Evolutionary conservation across 2,797 vertebrate species (phyloP).

Genomic region (Acropternis orthonyx): DNA sequence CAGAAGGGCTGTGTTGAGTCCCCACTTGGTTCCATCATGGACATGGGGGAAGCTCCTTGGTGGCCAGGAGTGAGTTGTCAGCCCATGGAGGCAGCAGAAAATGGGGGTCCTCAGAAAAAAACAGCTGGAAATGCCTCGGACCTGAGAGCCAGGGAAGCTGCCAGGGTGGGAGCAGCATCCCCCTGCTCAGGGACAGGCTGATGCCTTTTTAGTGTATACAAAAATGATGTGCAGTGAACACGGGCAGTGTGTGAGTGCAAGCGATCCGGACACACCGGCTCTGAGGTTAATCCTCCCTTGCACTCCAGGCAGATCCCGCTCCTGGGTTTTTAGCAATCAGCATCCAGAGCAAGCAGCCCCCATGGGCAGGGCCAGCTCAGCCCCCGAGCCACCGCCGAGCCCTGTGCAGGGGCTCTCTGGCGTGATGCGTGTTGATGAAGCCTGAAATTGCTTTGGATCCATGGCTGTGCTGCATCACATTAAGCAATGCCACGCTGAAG

Average conservation of each 20-base stretch:
- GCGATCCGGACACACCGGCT: neutral
- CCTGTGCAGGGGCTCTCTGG: neutral
- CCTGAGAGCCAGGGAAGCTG: neutral
- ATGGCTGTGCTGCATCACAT: constrained; percentile 16
- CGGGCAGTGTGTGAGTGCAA: neutral
- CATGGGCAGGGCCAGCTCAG: neutral
- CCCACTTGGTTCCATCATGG: rapidly evolving
- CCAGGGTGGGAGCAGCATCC: neutral
- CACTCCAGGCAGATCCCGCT: neutral
- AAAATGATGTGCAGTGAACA: rapidly evolving
- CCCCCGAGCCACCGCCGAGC: neutral
- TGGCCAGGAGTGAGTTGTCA: neutral
- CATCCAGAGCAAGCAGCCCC: neutral
- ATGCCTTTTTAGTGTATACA: neutral
- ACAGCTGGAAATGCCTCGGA: neutral
- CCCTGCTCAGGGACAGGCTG: neutral
- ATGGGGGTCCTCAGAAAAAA: neutral
- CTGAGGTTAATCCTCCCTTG: neutral
- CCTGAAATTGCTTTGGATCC: constrained; percentile 22
- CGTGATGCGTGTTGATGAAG: neutral
- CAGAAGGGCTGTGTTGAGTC: rapidly evolving
- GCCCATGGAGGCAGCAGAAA: rapidly evolving
- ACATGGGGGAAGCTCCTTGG: neutral
- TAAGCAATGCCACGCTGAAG: neutral
- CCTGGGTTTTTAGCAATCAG: neutral